phyloP scores from a whole-genome alignment of 2,797 vertebrate genomes.

The Schizothorax lantsangensis region DNA sequence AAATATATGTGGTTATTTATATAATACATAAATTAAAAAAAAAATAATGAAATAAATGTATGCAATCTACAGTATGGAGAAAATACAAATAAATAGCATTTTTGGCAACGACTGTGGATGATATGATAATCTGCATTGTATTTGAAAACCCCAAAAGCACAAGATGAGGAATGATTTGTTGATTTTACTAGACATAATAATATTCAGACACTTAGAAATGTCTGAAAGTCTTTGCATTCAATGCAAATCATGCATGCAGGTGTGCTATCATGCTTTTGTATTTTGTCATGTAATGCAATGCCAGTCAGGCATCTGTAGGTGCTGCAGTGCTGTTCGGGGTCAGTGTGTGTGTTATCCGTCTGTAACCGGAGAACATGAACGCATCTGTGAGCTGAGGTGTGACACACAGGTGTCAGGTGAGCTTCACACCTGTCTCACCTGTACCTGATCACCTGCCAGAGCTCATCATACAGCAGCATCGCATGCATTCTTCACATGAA shows the following conservation, averaged over 20 bases:
- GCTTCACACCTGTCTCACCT: slow-evolving; percentile 24
- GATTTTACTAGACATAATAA: not conserved
- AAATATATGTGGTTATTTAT: not conserved
- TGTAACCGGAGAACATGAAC: slow-evolving; percentile 72
- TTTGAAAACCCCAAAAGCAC: not conserved
- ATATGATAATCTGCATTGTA: not conserved
- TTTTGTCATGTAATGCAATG: not conserved
- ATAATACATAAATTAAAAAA: not conserved
- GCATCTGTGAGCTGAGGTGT: slow-evolving; percentile 67
- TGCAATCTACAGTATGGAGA: not conserved
- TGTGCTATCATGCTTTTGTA: not conserved
- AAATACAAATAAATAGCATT: not conserved
- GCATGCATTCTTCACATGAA: not conserved
- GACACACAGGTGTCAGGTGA: slow-evolving; percentile 67
- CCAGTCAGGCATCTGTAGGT: no score
- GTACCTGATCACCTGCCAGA: not conserved
- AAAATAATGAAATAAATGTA: not conserved
- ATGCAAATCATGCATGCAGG: not conserved
- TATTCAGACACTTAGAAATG: not conserved
- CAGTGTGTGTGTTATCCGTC: slow-evolving; percentile 16
- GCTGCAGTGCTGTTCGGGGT: not conserved
- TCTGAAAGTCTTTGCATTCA: not conserved
- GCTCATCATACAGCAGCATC: not conserved
- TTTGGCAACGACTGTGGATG: not conserved
- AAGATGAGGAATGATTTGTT: not conserved